phyloP scores from a whole-genome alignment of 2,113 vertebrate genomes.

The Chunga burmeisteri region DNA sequence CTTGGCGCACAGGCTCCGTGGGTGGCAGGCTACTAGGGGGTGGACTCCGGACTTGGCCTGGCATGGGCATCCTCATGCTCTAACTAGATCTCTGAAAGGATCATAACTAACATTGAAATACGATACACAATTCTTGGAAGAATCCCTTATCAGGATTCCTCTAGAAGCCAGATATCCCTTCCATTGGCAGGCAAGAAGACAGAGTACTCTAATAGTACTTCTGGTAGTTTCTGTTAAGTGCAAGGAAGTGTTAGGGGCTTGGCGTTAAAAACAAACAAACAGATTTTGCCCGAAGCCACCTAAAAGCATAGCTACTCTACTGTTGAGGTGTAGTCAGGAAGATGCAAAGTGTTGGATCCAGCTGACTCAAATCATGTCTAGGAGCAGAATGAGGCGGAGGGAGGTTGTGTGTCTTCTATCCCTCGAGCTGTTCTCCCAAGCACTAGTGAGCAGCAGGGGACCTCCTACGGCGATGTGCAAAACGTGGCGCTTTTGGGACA shows the following conservation, averaged over 20 bases:
- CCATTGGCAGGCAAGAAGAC: background rate
- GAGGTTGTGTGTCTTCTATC: background rate
- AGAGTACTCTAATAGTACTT: background rate
- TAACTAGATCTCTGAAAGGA: background rate
- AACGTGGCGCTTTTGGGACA: rapidly evolving
- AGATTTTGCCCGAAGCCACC: background rate
- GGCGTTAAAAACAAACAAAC: background rate
- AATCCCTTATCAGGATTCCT: background rate
- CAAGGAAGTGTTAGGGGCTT: background rate
- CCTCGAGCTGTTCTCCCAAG: background rate
- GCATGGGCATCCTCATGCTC: background rate
- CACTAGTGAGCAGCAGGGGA: background rate
- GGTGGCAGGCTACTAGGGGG: too few species aligned
- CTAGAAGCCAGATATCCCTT: background rate
- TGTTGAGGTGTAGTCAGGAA: background rate
- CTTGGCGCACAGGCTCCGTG: background rate
- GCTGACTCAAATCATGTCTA: background rate
- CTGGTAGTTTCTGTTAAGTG: background rate
- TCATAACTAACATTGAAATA: background rate
- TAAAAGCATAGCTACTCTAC: background rate
- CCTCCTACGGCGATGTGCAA: rapidly evolving
- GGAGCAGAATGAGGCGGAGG: background rate
- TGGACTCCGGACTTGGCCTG: background rate
- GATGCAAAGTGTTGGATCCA: background rate
- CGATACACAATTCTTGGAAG: background rate